These are phyloP conservation scores for Dastarcus helophoroides DNA, from an alignment of 2,888 invertebrate genomes.

Conservation along the genomic window DNA sequence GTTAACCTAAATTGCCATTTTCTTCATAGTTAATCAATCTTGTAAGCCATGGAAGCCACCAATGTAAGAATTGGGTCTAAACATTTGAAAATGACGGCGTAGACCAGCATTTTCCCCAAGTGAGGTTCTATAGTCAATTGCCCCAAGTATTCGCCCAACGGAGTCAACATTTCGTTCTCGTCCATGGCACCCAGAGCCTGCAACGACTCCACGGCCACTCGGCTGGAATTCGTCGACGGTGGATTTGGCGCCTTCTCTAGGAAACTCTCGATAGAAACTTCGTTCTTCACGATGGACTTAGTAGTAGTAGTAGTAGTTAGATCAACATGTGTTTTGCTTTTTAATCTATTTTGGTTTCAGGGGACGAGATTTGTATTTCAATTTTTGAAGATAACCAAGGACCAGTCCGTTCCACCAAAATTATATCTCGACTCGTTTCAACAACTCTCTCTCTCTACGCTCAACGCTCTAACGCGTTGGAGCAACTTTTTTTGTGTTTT, in stretches of 20 bases:
- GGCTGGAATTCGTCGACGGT: constrained; percentile 64
- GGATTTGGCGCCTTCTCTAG: constrained; percentile 76
- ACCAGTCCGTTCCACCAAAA: too few species aligned
- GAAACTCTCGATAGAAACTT: constrained; percentile 71
- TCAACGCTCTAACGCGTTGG: too few species aligned
- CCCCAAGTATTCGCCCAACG: constrained; percentile 78
- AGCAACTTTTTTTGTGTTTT: too few species aligned
- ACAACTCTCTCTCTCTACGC: too few species aligned
- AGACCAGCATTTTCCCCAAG: constrained; percentile 83
- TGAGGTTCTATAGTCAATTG: constrained; percentile 88
- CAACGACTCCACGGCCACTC: constrained; percentile 57
- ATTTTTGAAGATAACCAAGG: too few species aligned
- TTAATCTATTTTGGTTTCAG: too few species aligned
- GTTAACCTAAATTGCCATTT: too few species aligned
- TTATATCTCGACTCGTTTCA: too few species aligned
- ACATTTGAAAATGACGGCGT: constrained; percentile 82
- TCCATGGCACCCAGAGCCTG: constrained; percentile 80
- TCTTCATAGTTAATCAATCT: too few species aligned
- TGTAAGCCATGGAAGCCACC: constrained; percentile 71
- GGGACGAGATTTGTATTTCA: too few species aligned
- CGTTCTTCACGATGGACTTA: constrained; percentile 67
- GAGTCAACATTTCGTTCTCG: constrained; percentile 75
- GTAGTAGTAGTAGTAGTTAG: too few species aligned
- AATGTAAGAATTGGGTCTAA: constrained; percentile 76
- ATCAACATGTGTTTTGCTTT: too few species aligned